Evolutionary conservation across 1,140 invertebrate species (phyloP).

Genomic region (Pachyrhynchus sulphureomaculatus): DNA sequence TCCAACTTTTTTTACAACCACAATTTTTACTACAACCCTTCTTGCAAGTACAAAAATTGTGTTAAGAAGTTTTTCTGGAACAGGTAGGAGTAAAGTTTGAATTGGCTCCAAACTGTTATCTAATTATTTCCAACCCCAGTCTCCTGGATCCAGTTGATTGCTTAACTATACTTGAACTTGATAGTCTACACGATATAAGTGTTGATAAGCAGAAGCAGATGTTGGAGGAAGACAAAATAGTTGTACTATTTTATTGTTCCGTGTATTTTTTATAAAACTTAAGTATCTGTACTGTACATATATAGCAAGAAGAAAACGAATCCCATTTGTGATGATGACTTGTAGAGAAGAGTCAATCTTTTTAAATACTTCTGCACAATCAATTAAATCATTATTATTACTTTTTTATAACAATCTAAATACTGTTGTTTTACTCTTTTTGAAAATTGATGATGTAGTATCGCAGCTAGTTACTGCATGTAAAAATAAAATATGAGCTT

Average conservation of each 20-base stretch:
- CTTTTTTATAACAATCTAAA: no score
- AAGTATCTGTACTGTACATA: slow-evolving; percentile 40
- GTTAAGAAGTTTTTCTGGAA: slow-evolving; percentile 40
- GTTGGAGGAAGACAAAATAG: slow-evolving; percentile 14
- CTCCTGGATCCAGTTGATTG: slow-evolving; percentile 34
- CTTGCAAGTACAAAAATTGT: slow-evolving; percentile 23
- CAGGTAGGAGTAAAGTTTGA: slow-evolving; percentile 41
- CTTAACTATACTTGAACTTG: slow-evolving; percentile 21
- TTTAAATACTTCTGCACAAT: background rate
- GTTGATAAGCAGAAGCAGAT: background rate
- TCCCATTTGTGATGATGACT: slow-evolving; percentile 23
- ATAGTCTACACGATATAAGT: slow-evolving; percentile 8
- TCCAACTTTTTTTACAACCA: slow-evolving; percentile 8
- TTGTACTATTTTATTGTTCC: slow-evolving; percentile 15
- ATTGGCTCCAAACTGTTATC: slow-evolving; percentile 38
- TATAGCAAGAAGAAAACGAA: slow-evolving; percentile 10
- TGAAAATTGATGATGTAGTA: no score
- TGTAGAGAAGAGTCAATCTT: background rate
- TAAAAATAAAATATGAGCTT: no score
- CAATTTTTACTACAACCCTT: slow-evolving; percentile 1
- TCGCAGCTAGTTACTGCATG: no score
- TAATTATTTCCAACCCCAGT: slow-evolving; percentile 35
- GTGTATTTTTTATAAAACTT: slow-evolving; percentile 30
- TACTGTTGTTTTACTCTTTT: no score
- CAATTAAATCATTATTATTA: no score